Evolutionary conservation across 2,888 invertebrate species (phyloP), one percentile per base, ranked within the genome.

Genomic region (Poecilobothrus nobilitatus): DNA sequence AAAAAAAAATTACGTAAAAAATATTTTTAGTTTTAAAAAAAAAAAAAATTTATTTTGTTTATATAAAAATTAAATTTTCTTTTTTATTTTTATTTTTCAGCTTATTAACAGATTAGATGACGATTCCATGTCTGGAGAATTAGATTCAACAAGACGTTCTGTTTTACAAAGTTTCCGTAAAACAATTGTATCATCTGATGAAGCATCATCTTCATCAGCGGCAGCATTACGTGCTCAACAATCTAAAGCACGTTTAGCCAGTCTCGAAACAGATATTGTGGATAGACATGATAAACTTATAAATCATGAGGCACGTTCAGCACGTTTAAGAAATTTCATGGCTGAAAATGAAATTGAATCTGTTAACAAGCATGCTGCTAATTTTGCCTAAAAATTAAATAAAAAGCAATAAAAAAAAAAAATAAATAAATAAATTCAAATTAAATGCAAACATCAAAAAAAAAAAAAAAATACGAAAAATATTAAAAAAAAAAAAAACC

Each of bases 201-300:
- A 79, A 21, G 83, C 67, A 20, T 6, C 21, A 37, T 9, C n/a
- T 1, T 41, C 63, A 44, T 84, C 83, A 71, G 86, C 86, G 0
- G 90, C 91, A 0, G 84, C 85, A 22, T 83, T 84, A 65, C 80
- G 91, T 66, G 91, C 90, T 0, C 86, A 86, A 74, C 86, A 85
- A 37, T 84, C 88, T 2, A 85, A 88, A 72, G 89, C 89, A 12
- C 86, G 91, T 66, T 82, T 91, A 21, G 85, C 84, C 61, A 91
- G 91, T 75, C 82, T 92, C 64, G 91, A 91, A 76, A 87, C 87
- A 67, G 91, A 92, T 79, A 90, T 91, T 88, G 85, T 87, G 63
- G 89, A 88, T 73, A 81, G 91, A 70, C 87, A 84, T 21, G 89
- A 90, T 76, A 86, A 88, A 75, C 87, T 86, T 75, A 88, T 87